Base-by-base conservation (phyloP, 2,888 invertebrate species). In the Trisateles emortualis region DNA sequence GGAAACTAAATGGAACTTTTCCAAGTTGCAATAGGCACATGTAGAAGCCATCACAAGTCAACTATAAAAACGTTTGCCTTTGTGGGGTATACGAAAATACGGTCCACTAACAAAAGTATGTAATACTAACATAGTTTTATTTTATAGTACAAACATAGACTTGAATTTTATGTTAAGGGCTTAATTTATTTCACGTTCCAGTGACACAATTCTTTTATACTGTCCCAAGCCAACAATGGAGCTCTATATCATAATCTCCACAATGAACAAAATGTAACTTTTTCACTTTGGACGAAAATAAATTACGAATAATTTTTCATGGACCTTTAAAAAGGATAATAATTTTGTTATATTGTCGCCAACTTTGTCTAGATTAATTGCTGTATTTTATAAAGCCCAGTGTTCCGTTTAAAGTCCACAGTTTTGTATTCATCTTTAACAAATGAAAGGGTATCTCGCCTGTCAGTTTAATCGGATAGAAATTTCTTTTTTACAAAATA, bases 361-460 rank as follows among this genome's bases (percentile, higher is more conserved):
- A 78, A 78, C 70, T 81, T 76, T 60, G 74, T 65, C 69, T 60
- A 77, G 74, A 83, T 82, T 80, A 79, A 83, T 84, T 76, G 72
- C 72, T 68, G 70, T 76, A 74, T 84, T 83, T 77, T 73, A 74
- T 80, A 78, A 70, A 61, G 59, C 52, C 57, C 59, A 55, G 47
- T 54, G 51, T 59, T 59, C 40, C 53, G 52, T 61, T 62, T 64
- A 46, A 63, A 62, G 60, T 62, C 53, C 64, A 52, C 53, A 73
- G 67, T 75, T 73, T 22, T 71, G 49, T 63, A 60, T 78, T 74
- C 71, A 68, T 65, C 59, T 72, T 74, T 67, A 22, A 50, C 39
- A 59, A 70, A 68, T 54, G 32, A 64, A 76, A 65, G 60, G 52
- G 59, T 63, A 52, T 59, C 51, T 38, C 11, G 40, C 43, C 22